Evolutionary conservation across 2,113 vertebrate species (phyloP), one percentile per base, ranked within the genome.

Genomic region (Ammodramus savannarum): DNA sequence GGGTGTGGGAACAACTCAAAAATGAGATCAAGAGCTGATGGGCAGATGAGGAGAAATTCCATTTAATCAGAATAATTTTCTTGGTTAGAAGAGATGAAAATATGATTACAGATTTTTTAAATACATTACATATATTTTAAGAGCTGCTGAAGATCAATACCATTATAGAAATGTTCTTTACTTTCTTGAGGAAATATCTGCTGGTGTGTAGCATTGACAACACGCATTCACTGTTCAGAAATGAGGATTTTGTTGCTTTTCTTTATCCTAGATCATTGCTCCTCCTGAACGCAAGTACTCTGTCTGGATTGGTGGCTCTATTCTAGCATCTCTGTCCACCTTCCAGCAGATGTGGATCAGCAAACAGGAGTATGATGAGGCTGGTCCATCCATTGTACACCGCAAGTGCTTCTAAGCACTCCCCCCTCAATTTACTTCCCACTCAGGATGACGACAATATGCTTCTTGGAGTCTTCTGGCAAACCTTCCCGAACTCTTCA

Each of bases 261-360:
- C 67, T 89, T 89, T 78, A 61, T 87, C 83, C 49, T 94, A 99
- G 99, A 99, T 99, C 94, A 99, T 99, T 80, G 98, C 99, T 21
- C 98, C 98, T 46, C 99, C 98, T 71, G 98, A 98, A 80, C 98
- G 98, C 95, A 98, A 98, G 89, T 98, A 98, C 89, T 98, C 98
- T 46, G 98, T 98, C 79, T 98, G 98, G 98, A 98, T 98, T 4
- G 98, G 98, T 59, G 98, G 98, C 66, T 98, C 98, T 87, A 98
- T 98, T 88, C 97, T 98, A 41, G 98, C 98, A 51, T 98, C 98
- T 57, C 97, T 98, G 96, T 98, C 98, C 93, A 98, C 99, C 95
- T 99, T 99, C 98, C 98, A 99, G 97, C 99, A 99, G 96, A 99
- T 99, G 99, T 99, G 99, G 99, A 99, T 99, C 96, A 99, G 98